Evolutionary conservation across 2,888 invertebrate species (phyloP), one percentile per base, ranked within the genome.

Genomic region (Ophioninae sp.): DNA sequence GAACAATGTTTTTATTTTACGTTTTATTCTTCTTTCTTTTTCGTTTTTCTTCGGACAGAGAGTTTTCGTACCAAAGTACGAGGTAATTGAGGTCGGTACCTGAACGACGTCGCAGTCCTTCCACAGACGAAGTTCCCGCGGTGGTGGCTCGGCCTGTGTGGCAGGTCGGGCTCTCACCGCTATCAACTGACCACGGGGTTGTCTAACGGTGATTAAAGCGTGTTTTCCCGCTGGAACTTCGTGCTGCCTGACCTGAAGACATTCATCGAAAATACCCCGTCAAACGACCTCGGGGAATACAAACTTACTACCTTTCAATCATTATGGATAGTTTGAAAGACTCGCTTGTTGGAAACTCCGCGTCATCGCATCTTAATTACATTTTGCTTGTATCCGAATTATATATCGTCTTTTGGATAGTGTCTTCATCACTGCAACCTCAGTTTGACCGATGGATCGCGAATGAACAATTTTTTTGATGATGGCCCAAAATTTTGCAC

Each of bases 181-280:
- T 86, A 97, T 95, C 89, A 98, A 94, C 93, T 97, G 97, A 67
- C 97, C 97, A 91, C 97, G 96, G 62, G 96, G 96, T 93, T 97
- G 97, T 89, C 95, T 95, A 69, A 98, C 97, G 85, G 96, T 96
- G 91, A 98, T 97, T 89, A 98, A 94, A 39, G 98, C 97, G 92
- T 97, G 97, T 93, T 97, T 97, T 89, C 97, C 97, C 90, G 95
- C 95, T 84, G 97, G 97, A 89, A 97, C 96, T 92, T 96, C 96
- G 93, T 97, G 96, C 93, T 97, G 93, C 79, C 93, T 91, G 84
- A 93, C 92, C 93, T 93, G 85, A 70, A 61, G 84, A 76, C 64
- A 76, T 79, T 68, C 37, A 75, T 79, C 76, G 39, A n/a, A 61
- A 79, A 62, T 70, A n/a, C 30, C 20, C 21, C n/a, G n/a, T 56